Evolutionary conservation across 2,888 invertebrate species (phyloP).

Genomic region (Luperina nickerlii): DNA sequence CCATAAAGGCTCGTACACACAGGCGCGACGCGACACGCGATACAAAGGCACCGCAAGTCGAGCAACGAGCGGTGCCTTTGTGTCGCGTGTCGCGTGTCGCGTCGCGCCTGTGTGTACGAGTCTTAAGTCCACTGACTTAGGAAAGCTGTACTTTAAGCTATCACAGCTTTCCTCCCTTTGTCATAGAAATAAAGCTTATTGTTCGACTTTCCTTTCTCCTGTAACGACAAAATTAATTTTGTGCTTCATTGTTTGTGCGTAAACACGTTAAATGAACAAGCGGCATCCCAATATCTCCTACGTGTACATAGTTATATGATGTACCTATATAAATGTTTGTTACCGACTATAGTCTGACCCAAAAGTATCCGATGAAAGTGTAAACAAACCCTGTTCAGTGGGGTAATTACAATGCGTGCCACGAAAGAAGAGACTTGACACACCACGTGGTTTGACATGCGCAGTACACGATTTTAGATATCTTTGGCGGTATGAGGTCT

Average conservation of each 20-base stretch:
- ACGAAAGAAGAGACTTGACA: no score
- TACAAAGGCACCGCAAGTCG: no score
- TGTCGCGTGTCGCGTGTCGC: no score
- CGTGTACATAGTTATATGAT: background rate
- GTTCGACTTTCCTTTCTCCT: conserved; percentile 22
- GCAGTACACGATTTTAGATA: no score
- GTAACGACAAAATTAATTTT: conserved; percentile 35
- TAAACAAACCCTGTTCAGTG: background rate
- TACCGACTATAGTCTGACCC: background rate
- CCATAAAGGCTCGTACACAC: no score
- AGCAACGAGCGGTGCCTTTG: no score
- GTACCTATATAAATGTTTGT: background rate
- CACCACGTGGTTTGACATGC: no score
- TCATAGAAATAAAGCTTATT: conserved; percentile 29
- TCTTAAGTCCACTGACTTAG: conserved; percentile 3
- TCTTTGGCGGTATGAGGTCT: no score
- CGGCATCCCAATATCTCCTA: background rate
- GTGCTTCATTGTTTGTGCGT: conserved; percentile 23
- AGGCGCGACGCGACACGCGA: no score
- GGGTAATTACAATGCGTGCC: no score
- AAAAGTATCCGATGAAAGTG: background rate
- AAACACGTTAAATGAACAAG: conserved; percentile 27
- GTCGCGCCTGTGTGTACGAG: no score
- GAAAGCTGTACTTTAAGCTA: conserved; percentile 2
- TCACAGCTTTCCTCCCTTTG: conserved; percentile 7